Evolutionary conservation across 2,113 vertebrate species (phyloP).

Genomic region (Etheostoma cragini): DNA sequence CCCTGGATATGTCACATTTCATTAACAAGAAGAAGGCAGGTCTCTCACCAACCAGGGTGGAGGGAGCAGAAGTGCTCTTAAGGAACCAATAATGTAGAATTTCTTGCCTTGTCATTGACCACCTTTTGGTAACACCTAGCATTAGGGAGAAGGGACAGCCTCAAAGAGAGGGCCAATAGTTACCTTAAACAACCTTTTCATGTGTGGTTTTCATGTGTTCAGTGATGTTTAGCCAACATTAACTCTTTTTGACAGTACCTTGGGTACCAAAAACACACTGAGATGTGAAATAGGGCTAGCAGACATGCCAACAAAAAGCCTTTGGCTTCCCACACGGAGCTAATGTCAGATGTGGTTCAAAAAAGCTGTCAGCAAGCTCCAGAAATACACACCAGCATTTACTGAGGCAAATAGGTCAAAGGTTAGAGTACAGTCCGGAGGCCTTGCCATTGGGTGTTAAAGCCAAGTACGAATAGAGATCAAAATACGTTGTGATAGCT

Average conservation of each 20-base stretch:
- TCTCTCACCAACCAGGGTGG: conserved; percentile 19
- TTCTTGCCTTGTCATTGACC: conserved; percentile 26
- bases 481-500: conserved; percentile 43
- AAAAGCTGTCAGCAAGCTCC: conserved; percentile 21
- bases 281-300: not conserved
- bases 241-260: not conserved
- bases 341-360: conserved; percentile 25
- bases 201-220: not conserved
- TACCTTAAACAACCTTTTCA: not conserved
- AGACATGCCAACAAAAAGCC: conserved; percentile 14
- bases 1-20: conserved; percentile 83
- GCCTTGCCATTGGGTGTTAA: conserved; percentile 12
- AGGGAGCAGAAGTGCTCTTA: conserved; percentile 12
- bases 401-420: conserved; percentile 48
- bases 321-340: not conserved
- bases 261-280: not conserved
- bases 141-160: not conserved
- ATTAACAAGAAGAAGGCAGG: conserved; percentile 67
- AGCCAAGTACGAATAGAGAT: conserved; percentile 40
- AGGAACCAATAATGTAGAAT: conserved; percentile 15
- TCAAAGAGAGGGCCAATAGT: not conserved
- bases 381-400: conserved; percentile 42
- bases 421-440: conserved; percentile 31
- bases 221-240: not conserved
- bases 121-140: not conserved